Base-by-base conservation (phyloP, 2,888 invertebrate genomes). In the Drosophila vallismaia region DNA sequence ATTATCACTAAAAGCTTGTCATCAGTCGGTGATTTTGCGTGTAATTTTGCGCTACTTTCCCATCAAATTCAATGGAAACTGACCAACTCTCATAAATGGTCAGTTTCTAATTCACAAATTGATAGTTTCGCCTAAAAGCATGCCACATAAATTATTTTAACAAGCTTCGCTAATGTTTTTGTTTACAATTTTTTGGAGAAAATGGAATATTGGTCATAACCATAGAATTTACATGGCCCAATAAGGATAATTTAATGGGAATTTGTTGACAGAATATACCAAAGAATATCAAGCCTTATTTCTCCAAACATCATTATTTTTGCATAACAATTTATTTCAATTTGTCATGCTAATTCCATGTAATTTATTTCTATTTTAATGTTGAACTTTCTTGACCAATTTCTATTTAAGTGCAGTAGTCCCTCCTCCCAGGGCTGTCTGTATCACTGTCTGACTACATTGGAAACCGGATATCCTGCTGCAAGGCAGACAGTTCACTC, bases 1-100 rank as follows among this genome's bases (percentile, higher is more conserved):
- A 88, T 86, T 86, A 72, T 59, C 79, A 79, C 86, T 86, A 85
- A 86, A 86, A 86, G 84, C 77, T 51, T 80, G 66, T 69, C 88
- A 85, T 85, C 86, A 83, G 73, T 76, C 53, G 72, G 78, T 74
- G 69, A 84, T 88, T 85, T 74, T 63, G 69, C 52, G 59, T 76
- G 83, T 80, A 76, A 80, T 83, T 79, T 74, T 82, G 55, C 76
- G 63, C 57, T 54, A 62, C 49, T 48, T 12, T 38, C 44, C 69
- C 85, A 84, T 86, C 72, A 86, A 84, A 88, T 75, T 79, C 86
- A 78, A 83, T 88, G 76, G 74, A 9, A 31, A 51, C 45, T 24
- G 44, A 48, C 28, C 19, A 14, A 28, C 19, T 33, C 45, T 12
- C 29, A 40, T 36, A 6, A 40, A 7, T 10, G 9, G 3, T 7